These are phyloP conservation scores for Gymnothorax javanicus DNA, from an alignment of 2,797 vertebrate species.

Conservation along the genomic window DNA sequence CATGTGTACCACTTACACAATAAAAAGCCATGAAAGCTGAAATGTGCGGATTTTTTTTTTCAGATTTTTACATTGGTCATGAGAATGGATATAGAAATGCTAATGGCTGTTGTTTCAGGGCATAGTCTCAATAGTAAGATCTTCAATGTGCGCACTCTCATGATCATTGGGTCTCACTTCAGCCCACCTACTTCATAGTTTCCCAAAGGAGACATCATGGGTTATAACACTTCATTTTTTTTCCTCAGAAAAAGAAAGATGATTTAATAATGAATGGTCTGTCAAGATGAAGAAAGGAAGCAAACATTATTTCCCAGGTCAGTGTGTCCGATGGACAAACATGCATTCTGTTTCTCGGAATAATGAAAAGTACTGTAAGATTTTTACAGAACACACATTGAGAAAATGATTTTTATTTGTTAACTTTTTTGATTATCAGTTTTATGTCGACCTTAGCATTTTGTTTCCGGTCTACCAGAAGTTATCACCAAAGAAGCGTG, in stretches of 20 bases:
- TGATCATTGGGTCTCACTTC: slow-evolving; percentile 11
- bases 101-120: not conserved
- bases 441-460: no score
- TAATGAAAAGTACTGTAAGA: no score
- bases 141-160: not conserved
- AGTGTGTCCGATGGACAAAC: slow-evolving; percentile 21
- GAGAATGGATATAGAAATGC: no score
- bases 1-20: slow-evolving; percentile 73
- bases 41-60: not conserved
- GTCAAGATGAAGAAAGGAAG: slow-evolving; percentile 25
- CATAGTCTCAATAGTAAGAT: not conserved
- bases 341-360: not conserved
- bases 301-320: slow-evolving; percentile 28
- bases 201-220: slow-evolving; percentile 67
- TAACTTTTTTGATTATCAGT: no score
- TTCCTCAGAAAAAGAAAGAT: slow-evolving; percentile 63
- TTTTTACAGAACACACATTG: no score
- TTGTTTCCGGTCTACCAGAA: no score
- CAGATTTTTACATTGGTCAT: not conserved
- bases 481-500: no score
- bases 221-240: slow-evolving; percentile 65
- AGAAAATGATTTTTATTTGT: no score
- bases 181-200: slow-evolving; percentile 40
- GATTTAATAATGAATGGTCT: slow-evolving; percentile 44
- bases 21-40: slow-evolving; percentile 65